Percentiles rank a stretch among this genome's conserved stretches.
phyloP scores from a whole-genome alignment of 2,888 invertebrate genomes.

The Steinernema scapterisci region DNA sequence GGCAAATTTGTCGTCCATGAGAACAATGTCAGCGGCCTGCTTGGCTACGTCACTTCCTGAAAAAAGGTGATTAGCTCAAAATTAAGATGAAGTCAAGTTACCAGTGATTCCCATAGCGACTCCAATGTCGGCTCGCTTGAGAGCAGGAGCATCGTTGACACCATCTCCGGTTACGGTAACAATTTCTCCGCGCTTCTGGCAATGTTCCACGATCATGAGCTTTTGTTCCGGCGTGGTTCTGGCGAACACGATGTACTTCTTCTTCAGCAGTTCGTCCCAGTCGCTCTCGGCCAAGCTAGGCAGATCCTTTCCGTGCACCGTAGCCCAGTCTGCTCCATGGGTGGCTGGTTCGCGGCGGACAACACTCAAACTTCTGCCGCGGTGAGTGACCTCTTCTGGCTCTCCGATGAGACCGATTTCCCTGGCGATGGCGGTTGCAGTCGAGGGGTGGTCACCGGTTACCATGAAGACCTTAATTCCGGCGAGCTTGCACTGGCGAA shows the following conservation, averaged over 20 bases:
- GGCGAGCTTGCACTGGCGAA: slow-evolving; percentile 37
- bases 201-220: slow-evolving; percentile 46
- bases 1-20: slow-evolving; percentile 54
- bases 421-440: slow-evolving; percentile 39
- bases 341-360: slow-evolving; percentile 28
- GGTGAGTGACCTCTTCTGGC: slow-evolving; percentile 5
- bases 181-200: slow-evolving; percentile 47
- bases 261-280: slow-evolving; percentile 35
- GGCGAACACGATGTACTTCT: slow-evolving; percentile 41
- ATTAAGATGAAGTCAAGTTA: neutral
- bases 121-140: slow-evolving; percentile 50
- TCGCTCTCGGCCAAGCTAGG: slow-evolving; percentile 35
- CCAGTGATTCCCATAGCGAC: slow-evolving; percentile 47
- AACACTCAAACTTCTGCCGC: slow-evolving; percentile 5
- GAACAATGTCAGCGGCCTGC: slow-evolving; percentile 56
- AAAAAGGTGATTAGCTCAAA: neutral
- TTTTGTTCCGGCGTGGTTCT: slow-evolving; percentile 54
- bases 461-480: slow-evolving; percentile 41
- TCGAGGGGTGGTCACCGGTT: slow-evolving; percentile 41
- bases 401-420: slow-evolving; percentile 37
- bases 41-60: slow-evolving; percentile 57
- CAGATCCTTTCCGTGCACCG: slow-evolving; percentile 48
- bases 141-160: slow-evolving; percentile 48
- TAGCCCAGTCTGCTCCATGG: slow-evolving; percentile 43
- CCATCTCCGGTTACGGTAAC: slow-evolving; percentile 52